Evolutionary conservation across 2,888 invertebrate genomes (phyloP).

Genomic region (Homarus gammarus): DNA sequence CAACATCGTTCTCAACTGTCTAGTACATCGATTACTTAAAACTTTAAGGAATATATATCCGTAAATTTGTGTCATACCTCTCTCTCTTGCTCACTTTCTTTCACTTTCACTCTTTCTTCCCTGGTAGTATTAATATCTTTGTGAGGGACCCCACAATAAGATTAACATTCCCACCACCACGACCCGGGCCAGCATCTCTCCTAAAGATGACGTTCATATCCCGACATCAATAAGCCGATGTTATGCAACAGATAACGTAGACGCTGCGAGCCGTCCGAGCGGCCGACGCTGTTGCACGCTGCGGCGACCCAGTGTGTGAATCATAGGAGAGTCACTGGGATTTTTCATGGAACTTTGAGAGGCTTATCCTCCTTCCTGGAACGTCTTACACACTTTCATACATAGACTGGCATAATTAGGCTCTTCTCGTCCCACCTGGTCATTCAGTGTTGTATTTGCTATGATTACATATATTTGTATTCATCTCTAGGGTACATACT

Average conservation of each 20-base stretch:
- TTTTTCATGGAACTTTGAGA: too few relatives aligned
- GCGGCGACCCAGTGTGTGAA: neutral
- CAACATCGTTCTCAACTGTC: neutral
- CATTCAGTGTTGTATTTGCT: too few relatives aligned
- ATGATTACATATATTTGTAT: too few relatives aligned
- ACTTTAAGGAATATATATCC: neutral
- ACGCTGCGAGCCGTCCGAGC: neutral
- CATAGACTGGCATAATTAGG: too few relatives aligned
- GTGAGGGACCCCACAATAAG: neutral
- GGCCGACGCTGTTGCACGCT: neutral
- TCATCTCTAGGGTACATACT: too few relatives aligned
- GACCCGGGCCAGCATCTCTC: neutral
- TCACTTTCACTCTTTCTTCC: neutral
- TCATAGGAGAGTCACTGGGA: too few relatives aligned
- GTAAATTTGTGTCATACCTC: neutral
- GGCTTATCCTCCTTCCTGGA: too few relatives aligned
- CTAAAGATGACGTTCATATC: constrained; percentile 8
- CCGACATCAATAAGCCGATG: constrained; percentile 10
- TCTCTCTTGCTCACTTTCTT: neutral
- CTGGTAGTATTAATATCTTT: neutral
- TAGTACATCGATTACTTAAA: neutral
- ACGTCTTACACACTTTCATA: too few relatives aligned
- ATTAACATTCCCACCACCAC: neutral
- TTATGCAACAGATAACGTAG: constrained; percentile 24
- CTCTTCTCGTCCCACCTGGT: too few relatives aligned